phyloP scores from a whole-genome alignment of 2,113 vertebrate genomes.

The Neoarius graeffei region DNA sequence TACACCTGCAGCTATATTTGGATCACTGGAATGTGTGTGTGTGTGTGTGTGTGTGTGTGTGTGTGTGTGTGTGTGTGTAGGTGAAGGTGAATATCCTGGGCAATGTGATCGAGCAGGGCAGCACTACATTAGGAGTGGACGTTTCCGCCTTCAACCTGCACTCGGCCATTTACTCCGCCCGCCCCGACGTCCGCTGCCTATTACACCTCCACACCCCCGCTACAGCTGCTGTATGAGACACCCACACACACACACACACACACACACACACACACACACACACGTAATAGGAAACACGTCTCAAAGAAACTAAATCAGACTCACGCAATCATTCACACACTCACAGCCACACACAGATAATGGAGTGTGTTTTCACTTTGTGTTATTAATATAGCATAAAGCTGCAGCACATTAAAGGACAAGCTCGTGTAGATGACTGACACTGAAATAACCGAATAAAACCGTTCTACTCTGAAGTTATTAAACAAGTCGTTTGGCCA shows the following conservation, averaged over 20 bases:
- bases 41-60: conserved; percentile 35
- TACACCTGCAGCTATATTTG: neutral
- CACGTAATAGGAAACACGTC: neutral
- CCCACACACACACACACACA: neutral
- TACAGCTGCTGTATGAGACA: conserved; percentile 82
- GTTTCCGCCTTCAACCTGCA: conserved; percentile 85
- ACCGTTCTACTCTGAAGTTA: too few relatives aligned
- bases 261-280: neutral
- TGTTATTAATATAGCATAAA: too few relatives aligned
- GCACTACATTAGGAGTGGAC: conserved; percentile 83
- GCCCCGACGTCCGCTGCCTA: conserved; percentile 85
- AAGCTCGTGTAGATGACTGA: too few relatives aligned
- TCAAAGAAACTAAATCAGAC: neutral
- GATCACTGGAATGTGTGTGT: neutral
- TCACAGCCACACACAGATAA: neutral
- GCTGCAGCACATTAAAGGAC: too few relatives aligned
- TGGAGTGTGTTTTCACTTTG: too few relatives aligned
- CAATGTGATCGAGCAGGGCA: conserved; percentile 89
- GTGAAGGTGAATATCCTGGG: conserved; percentile 97
- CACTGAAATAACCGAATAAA: too few relatives aligned
- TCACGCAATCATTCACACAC: neutral
- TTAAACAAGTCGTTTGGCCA: too few relatives aligned
- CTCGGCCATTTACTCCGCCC: conserved; percentile 88
- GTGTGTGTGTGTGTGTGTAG: conserved; percentile 63
- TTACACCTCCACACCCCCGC: conserved; percentile 89